phyloP scores from a whole-genome alignment of 1,140 invertebrate genomes.

The Eriosoma lanigerum region DNA sequence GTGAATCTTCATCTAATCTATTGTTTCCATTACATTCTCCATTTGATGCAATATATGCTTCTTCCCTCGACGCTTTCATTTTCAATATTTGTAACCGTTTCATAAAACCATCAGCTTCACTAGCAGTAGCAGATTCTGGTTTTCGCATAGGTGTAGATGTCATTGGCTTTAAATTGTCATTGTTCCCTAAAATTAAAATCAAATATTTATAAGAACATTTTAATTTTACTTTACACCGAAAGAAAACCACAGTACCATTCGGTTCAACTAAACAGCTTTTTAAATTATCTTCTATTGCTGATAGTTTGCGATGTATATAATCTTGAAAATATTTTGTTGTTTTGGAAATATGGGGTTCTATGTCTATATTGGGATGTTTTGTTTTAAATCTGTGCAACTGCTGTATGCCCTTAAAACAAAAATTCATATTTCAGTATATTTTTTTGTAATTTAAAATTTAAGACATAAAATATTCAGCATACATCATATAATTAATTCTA shows the following conservation, averaged over 20 bases:
- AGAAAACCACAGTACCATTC: constrained; percentile 15
- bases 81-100: constrained; percentile 48
- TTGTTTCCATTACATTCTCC: constrained; percentile 40
- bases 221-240: background rate
- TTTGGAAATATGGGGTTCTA: constrained; percentile 86
- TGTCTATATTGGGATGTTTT: constrained; percentile 85
- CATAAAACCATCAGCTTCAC: constrained; percentile 44
- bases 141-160: constrained; percentile 4
- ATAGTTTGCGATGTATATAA: constrained; percentile 85
- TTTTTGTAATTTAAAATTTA: too few species aligned
- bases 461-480: too few species aligned
- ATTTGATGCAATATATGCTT: constrained; percentile 12
- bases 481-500: too few species aligned
- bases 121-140: background rate
- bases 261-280: constrained; percentile 48
- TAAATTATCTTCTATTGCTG: constrained; percentile 68
- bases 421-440: background rate
- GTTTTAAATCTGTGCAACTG: constrained; percentile 88
- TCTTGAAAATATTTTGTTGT: constrained; percentile 89
- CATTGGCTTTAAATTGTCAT: background rate
- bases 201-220: background rate
- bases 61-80: constrained; percentile 44
- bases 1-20: constrained; percentile 14
- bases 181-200: background rate
- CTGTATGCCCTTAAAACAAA: constrained; percentile 67